phyloP scores from a whole-genome alignment of 92 coral and sea anemone genomes.

The Desmophyllum pertusum region DNA sequence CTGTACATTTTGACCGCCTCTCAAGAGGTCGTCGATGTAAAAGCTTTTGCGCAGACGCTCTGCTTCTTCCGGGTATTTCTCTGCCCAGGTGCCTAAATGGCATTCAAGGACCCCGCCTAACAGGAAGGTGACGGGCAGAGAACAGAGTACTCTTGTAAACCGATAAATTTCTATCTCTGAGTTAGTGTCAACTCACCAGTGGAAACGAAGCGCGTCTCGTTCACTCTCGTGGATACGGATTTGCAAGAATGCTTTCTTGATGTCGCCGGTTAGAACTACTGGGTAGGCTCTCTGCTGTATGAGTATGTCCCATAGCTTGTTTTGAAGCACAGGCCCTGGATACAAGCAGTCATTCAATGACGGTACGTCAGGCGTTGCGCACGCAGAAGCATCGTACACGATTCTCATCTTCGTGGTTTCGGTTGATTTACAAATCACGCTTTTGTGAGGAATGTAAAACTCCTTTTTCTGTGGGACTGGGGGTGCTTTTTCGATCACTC shows the following conservation, averaged over 20 bases:
- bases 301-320: slow-evolving; percentile 54
- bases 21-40: slow-evolving; percentile 14
- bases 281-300: slow-evolving; percentile 38
- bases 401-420: slow-evolving; percentile 48
- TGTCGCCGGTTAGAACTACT: slow-evolving; percentile 39
- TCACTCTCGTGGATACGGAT: slow-evolving; percentile 12
- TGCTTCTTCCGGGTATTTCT: slow-evolving; percentile 10
- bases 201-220: not conserved
- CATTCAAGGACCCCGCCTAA: slow-evolving; percentile 12
- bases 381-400: slow-evolving; percentile 55
- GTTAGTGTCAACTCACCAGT: not conserved
- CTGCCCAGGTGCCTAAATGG: slow-evolving; percentile 8
- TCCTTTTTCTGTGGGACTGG: slow-evolving; percentile 13
- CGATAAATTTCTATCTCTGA: not conserved
- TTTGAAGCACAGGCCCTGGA: slow-evolving; percentile 43
- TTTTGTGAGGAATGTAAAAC: slow-evolving; percentile 39
- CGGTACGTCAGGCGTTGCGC: slow-evolving; percentile 29
- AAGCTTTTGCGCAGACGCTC: slow-evolving; percentile 7
- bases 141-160: slow-evolving; percentile 6
- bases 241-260: slow-evolving; percentile 59
- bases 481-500: slow-evolving; percentile 14
- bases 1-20: slow-evolving; percentile 22
- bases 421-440: slow-evolving; percentile 22
- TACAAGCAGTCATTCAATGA: slow-evolving; percentile 42
- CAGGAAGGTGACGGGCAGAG: slow-evolving; percentile 14